Conservation (phyloP, 2,797 vertebrate genomes). For the Hozukius guyotensis region DNA sequence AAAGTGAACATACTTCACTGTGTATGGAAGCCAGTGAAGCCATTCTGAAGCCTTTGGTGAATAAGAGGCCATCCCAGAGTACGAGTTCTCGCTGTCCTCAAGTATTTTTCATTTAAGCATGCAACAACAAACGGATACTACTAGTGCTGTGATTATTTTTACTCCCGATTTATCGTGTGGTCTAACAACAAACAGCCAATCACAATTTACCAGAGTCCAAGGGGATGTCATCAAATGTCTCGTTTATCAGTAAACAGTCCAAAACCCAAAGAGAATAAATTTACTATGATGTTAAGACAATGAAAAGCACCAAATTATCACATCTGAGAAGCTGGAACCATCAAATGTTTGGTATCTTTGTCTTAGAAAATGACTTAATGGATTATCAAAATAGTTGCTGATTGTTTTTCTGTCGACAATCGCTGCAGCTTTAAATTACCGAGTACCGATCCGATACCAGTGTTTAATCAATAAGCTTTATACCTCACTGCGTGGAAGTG, state of each 20-base stretch:
- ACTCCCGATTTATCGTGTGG: background rate
- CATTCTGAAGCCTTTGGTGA: background rate
- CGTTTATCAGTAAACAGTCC: too few species aligned
- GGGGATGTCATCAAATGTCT: background rate
- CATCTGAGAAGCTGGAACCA: too few species aligned
- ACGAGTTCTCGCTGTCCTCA: background rate
- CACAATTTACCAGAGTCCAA: background rate
- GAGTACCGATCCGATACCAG: too few species aligned
- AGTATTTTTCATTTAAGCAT: background rate
- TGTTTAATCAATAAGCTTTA: too few species aligned
- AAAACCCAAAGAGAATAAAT: too few species aligned
- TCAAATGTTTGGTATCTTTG: too few species aligned
- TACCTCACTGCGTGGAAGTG: accelerated
- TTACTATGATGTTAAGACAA: too few species aligned
- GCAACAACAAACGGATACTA: background rate
- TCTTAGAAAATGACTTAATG: too few species aligned
- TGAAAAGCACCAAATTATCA: too few species aligned
- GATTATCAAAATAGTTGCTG: too few species aligned
- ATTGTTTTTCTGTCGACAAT: too few species aligned
- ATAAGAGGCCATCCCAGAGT: background rate
- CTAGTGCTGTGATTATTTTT: background rate
- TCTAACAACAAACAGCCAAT: background rate
- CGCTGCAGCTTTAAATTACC: too few species aligned
- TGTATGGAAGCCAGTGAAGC: background rate
- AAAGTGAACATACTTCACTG: background rate